Evolutionary conservation across 2,113 vertebrate genomes (phyloP).

Genomic region (Egretta garzetta): DNA sequence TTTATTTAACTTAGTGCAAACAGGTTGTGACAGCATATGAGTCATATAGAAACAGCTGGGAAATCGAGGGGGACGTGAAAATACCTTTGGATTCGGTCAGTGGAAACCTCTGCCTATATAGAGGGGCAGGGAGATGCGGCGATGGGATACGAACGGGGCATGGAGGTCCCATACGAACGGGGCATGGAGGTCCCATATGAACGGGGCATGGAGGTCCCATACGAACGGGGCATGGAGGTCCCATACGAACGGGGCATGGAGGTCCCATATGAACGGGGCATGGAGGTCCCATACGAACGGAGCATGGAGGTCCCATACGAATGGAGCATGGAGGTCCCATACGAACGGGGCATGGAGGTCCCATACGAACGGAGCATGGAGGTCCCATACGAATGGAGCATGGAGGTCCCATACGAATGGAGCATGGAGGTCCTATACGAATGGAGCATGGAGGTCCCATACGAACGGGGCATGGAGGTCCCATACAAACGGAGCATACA

Average conservation of each 20-base stretch:
- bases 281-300: no score
- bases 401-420: rapidly evolving
- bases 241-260: no score
- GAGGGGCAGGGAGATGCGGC: rapidly evolving
- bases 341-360: no score
- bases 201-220: no score
- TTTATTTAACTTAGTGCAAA: neutral
- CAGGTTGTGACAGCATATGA: neutral
- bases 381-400: neutral
- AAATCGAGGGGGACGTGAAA: neutral
- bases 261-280: no score
- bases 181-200: no score
- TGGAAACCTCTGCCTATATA: neutral
- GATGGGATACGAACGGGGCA: neutral
- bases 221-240: no score
- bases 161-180: no score
- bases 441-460: rapidly evolving
- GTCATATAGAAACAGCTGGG: neutral
- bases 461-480: rapidly evolving
- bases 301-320: no score
- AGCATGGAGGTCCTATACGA: rapidly evolving
- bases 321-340: no score
- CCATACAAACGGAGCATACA: rapidly evolving
- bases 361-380: no score
- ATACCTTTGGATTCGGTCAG: neutral